These are phyloP conservation scores for Catotricha subobsoleta DNA, from an alignment of 2,888 invertebrate genomes.

Conservation along the genomic window DNA sequence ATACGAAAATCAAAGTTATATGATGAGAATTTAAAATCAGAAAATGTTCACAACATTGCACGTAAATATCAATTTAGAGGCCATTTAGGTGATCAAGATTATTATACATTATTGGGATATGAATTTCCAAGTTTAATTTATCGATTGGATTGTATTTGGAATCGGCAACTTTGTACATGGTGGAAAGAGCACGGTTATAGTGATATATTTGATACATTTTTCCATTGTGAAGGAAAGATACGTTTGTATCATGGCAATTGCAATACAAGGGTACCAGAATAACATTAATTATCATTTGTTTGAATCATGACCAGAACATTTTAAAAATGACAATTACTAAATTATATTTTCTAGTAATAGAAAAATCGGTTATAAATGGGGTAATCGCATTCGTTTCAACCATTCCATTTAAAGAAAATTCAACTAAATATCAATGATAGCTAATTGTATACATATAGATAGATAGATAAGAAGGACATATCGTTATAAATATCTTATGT, in stretches of 20 bases:
- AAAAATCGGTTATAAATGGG: no score
- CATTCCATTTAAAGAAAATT: no score
- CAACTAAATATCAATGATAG: no score
- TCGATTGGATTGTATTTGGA: conserved; percentile 59
- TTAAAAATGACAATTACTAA: no score
- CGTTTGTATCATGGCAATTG: conserved; percentile 61
- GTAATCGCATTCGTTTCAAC: no score
- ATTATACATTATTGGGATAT: conserved; percentile 50
- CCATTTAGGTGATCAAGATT: conserved; percentile 70
- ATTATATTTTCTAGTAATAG: no score
- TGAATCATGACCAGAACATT: no score
- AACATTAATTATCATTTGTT: no score
- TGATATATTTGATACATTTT: conserved; percentile 52
- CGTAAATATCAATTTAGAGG: conserved; percentile 47
- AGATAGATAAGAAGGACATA: no score
- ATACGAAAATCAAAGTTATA: conserved; percentile 45
- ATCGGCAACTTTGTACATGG: conserved; percentile 65
- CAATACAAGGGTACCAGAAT: conserved; percentile 45
- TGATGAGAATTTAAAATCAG: conserved; percentile 34
- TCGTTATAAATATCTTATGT: no score
- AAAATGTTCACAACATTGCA: conserved; percentile 35
- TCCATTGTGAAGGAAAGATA: conserved; percentile 42
- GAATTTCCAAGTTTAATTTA: conserved; percentile 54
- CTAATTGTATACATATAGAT: no score
- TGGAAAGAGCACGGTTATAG: conserved; percentile 59